These are phyloP conservation scores for Pipra filicauda DNA, from an alignment of 2,113 vertebrate species.

Conservation along the genomic window DNA sequence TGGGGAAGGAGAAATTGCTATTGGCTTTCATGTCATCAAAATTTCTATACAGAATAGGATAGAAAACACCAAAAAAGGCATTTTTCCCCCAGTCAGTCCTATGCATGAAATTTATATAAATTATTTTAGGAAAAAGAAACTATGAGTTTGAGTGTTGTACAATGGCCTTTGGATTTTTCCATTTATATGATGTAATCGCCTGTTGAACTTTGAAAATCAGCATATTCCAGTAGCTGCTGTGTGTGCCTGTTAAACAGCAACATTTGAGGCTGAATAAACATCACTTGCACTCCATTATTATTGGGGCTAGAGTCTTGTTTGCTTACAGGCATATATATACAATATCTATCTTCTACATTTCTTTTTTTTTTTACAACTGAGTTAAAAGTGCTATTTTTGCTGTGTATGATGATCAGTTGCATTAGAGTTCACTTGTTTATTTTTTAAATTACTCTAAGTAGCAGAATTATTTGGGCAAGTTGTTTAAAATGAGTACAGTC, in stretches of 20 bases:
- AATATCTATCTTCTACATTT: background rate
- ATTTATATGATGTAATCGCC: background rate
- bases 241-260: background rate
- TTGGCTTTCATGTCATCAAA: background rate
- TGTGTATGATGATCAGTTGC: background rate
- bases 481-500: background rate
- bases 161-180: background rate
- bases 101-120: background rate
- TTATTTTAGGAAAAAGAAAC: background rate
- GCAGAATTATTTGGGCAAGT: background rate
- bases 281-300: background rate
- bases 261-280: background rate
- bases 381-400: background rate
- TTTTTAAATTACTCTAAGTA: background rate
- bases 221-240: background rate
- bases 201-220: background rate
- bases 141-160: background rate
- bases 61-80: background rate
- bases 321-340: background rate
- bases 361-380: background rate
- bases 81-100: rapidly evolving
- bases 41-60: background rate
- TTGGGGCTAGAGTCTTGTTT: background rate
- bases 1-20: background rate
- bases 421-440: background rate